Percentiles rank a stretch among this genome's conserved stretches.
Conservation (phyloP, 2,797 vertebrate genomes). For the Darevskia nairensis region DNA sequence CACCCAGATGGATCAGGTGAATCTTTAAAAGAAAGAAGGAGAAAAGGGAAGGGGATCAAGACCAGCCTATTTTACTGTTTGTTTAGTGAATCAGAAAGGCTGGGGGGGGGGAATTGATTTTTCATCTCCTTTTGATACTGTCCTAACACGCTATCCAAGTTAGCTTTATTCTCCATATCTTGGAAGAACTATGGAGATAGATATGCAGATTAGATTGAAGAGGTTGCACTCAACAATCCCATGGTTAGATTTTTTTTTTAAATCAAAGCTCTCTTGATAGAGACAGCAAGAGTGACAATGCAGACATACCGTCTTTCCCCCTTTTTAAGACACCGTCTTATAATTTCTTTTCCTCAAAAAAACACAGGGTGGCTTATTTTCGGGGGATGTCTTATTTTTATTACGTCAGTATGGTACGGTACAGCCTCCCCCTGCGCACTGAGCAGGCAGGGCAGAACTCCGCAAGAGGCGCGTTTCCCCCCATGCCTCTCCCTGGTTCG, state of each 20-base stretch:
- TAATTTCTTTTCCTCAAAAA: too few relatives aligned
- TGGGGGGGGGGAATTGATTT: conserved; percentile 73
- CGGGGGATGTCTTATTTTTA: too few relatives aligned
- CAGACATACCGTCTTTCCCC: conserved; percentile 27
- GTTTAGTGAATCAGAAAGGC: conserved; percentile 74
- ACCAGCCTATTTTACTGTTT: conserved; percentile 68
- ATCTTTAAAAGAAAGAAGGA: conserved; percentile 39
- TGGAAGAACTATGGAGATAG: conserved; percentile 69
- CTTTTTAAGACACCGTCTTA: too few relatives aligned
- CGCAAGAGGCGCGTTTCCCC: too few relatives aligned
- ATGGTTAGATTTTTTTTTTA: conserved; percentile 55
- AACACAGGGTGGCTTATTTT: too few relatives aligned
- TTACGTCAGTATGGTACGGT: too few relatives aligned
- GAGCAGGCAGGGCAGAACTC: too few relatives aligned
- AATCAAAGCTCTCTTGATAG: conserved; percentile 59
- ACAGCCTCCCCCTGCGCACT: too few relatives aligned
- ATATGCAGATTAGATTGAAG: conserved; percentile 66
- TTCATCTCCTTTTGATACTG: conserved; percentile 74
- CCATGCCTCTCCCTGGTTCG: too few relatives aligned
- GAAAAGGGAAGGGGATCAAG: conserved; percentile 47
- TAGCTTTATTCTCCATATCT: conserved; percentile 70
- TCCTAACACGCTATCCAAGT: conserved; percentile 71
- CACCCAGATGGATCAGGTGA: conserved; percentile 70
- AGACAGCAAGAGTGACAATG: conserved; percentile 63
- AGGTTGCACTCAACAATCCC: conserved; percentile 61